Evolutionary conservation across 1,140 invertebrate species (phyloP).

Genomic region (Camponotus pennsylvanicus): DNA sequence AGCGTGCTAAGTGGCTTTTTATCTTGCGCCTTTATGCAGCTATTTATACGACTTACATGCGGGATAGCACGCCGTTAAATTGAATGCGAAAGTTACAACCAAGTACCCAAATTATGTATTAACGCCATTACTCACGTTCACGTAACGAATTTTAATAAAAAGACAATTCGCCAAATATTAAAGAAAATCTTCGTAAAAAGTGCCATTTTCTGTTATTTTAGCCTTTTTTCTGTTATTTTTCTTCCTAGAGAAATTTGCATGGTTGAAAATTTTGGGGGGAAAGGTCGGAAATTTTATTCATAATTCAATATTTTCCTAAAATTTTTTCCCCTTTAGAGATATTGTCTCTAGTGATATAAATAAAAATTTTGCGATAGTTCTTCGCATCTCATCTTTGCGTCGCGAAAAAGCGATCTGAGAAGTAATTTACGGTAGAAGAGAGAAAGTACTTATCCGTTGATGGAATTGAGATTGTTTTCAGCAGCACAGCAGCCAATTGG

Average conservation of each 20-base stretch:
- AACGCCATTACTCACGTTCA: background rate
- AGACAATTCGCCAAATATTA: constrained; percentile 28
- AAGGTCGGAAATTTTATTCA: background rate
- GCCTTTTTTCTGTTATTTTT: background rate
- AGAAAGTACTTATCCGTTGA: constrained; percentile 64
- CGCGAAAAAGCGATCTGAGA: constrained; percentile 13
- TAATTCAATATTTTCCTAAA: too few species aligned
- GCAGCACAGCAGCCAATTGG: constrained; percentile 65
- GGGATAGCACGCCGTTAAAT: constrained; percentile 36
- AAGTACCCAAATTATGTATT: constrained; percentile 48
- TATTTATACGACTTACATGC: constrained; percentile 41
- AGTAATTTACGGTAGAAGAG: constrained; percentile 37
- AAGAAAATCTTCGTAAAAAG: background rate
- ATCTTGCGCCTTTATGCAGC: constrained; percentile 30
- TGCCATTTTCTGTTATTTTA: background rate
- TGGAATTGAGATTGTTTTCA: constrained; percentile 74
- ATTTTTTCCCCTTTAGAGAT: background rate
- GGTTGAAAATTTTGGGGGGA: background rate
- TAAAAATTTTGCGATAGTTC: constrained; percentile 1
- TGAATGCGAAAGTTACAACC: constrained; percentile 51
- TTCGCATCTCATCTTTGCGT: constrained; percentile 1
- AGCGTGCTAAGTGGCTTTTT: constrained; percentile 55
- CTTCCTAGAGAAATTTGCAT: background rate
- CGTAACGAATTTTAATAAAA: constrained; percentile 50
- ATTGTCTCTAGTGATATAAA: background rate